Evolutionary conservation across 2,797 vertebrate species (phyloP), one percentile per base, ranked within the genome.

Genomic region (Mormyrus proboscirostris): DNA sequence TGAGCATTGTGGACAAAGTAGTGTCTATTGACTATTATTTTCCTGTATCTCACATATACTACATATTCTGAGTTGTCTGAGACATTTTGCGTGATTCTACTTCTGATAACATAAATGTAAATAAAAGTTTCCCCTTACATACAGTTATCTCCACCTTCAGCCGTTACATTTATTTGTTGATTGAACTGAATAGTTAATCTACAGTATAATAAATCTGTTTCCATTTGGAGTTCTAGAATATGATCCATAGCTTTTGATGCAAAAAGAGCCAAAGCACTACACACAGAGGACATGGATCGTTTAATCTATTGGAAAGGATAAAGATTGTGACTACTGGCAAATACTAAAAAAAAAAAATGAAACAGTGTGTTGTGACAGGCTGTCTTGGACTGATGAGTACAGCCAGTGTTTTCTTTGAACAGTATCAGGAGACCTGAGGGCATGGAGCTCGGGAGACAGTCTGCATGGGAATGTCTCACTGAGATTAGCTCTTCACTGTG

Each of bases 361-460:
- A 47, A 47, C 65, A 38, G 38, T 79, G 33, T 7, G 33, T 79
- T 79, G 4, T 79, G 38, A 44, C 38, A 73, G 12, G 14, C 7
- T 38, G 14, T 76, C 69, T 76, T 38, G 9, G 14, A 7, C 69
- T 38, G 14, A 38, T 76, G 69, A 76, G 69, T 76, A 19, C 69
- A 82, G 41, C 41, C 76, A 82, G 41, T 82, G 76, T 82, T 82
- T 82, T n/a, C 76, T 82, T 82, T 82, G 76, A 76, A 84, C 82
- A 50, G 88, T 22, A 47, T 44, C 41, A 33, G 88, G 16, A 84
- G 12, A 89, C 57, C 82, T 62, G 79, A 85, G 79, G 83, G 22
- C 79, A 65, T 49, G 38, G 51, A 41, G 51, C 88, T 82, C 25
- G 62, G 12, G 53, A 59, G n/a, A 29, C 29, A 8, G 41, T 4